Evolutionary conservation across 2,888 invertebrate genomes (phyloP), one percentile per base, ranked within the genome.

Genomic region (Iphiclides podalirius): DNA sequence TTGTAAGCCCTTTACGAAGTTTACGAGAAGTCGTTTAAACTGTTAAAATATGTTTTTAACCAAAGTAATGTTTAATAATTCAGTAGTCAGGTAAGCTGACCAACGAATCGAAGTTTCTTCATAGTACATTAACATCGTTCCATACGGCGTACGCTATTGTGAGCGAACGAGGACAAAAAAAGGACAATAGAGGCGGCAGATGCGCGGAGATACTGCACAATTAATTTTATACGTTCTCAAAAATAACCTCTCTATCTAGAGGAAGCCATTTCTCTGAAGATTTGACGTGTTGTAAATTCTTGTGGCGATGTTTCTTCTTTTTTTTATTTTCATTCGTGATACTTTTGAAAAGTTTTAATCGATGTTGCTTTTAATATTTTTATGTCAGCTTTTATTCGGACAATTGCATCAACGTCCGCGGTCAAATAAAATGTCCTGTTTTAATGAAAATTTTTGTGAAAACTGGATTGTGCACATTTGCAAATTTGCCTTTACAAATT

Each of bases 211-310:
- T 67, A 63, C 69, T 64, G 71, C 72, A 83, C 86, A 82, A 88
- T 88, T 87, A 88, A 87, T 87, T 82, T 82, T 75, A 83, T 79
- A 79, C 70, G 68, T 69, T 70, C 67, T 43, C 43, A 70, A 72
- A 73, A 71, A 70, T 78, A 79, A 83, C 79, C 70, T 84, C 87
- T 87, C 82, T 84, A 87, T 88, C 72, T 53, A 62, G 65, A 85
- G 85, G 87, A 86, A 85, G 74, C 82, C 81, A 86, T 88, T 83
- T 78, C 82, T 87, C 76, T 70, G 64, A 74, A 74, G 72, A 81
- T 85, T 80, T 85, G 86, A 86, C 85, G 82, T 75, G 82, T 81
- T 85, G 85, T 86, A 85, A 79, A 86, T 85, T 85, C 84, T 77
- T 76, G 75, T 75, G 68, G 72, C 69, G 67, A 66, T 66, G 66